Percentiles rank a stretch among this genome's conserved stretches.
Evolutionary conservation across 2,888 invertebrate genomes (phyloP).

Genomic region (Acronicta aceris): DNA sequence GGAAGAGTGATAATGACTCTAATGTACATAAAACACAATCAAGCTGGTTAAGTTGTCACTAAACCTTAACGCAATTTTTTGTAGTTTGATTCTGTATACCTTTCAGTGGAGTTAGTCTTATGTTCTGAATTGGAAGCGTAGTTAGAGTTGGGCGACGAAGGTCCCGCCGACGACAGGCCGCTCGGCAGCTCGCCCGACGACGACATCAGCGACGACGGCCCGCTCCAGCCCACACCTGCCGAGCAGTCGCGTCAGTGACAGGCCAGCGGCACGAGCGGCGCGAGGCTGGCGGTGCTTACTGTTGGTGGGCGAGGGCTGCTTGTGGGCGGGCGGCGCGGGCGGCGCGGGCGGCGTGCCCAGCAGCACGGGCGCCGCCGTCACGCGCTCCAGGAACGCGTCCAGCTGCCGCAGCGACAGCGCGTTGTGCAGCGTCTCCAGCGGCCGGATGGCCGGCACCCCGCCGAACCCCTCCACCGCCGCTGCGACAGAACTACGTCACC

Average conservation of each 20-base stretch:
- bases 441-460: constrained; percentile 98
- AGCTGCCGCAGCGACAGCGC: constrained; percentile 97
- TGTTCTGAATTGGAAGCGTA: constrained; percentile 78
- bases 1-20: constrained; percentile 34
- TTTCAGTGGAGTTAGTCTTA: constrained; percentile 74
- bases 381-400: constrained; percentile 96
- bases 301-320: constrained; percentile 81
- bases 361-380: constrained; percentile 92
- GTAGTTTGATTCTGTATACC: constrained; percentile 63
- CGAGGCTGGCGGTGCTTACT: constrained; percentile 65
- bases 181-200: constrained; percentile 88
- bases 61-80: constrained; percentile 3
- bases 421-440: constrained; percentile 99
- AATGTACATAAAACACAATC: constrained; percentile 57
- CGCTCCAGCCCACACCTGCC: constrained; percentile 93
- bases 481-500: constrained; percentile 48
- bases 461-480: constrained; percentile 95
- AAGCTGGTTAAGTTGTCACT: constrained; percentile 45
- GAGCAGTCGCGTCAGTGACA: background rate
- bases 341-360: constrained; percentile 93
- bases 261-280: background rate
- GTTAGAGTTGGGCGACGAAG: constrained; percentile 94
- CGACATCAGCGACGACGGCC: constrained; percentile 93
- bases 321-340: constrained; percentile 82
- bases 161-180: constrained; percentile 92